Base-by-base conservation (phyloP, 35 echinoderm and acorn worm genomes). In the Apostichopus californicus region DNA sequence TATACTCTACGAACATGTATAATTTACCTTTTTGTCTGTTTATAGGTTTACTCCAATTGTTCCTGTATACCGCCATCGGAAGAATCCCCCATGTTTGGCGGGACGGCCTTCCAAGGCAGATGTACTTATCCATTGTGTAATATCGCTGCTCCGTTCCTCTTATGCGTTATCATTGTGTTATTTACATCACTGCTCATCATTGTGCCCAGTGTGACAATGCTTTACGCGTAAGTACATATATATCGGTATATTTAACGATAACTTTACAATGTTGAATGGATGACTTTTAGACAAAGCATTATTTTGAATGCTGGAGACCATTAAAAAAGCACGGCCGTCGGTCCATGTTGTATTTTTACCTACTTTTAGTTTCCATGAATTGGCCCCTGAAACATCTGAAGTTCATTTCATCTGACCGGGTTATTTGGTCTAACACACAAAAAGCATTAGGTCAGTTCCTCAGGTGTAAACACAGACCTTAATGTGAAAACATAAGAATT, bases 71-170 rank as follows among this genome's bases (percentile, higher is more conserved):
- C 60, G 0, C 1, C 8, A 9, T 9, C 18, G 8, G 11, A 26
- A 54, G 9, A 71, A 1, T 10, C 54, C 4, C 13, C 10, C 13
- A 6, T 14, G 83, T 6, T 5, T 66, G 82, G 57, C 12, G 83
- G 83, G 10, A 87, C 55, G 17, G 86, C 86, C 20, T 13, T 26
- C 9, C 60, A 88, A 63, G 86, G 86, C 28, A 17, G 86, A 52
- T 88, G 86, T 9, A 73, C 59, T 18, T 88, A 88, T 73, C 86
- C 86, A n/a, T 9, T 88, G 56, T 88, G 86, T n/a, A 66, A 73
- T 1, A 54, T 88, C 22, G 86, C 86, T n/a, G 86, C 86, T 2
- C 86, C 86, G 0, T 88, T 88, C 61, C 86, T 88, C 54, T 21
- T 66, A 18, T 87, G 86, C 26, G 86, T 87, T 8, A 87, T 87